A percentile compares a stretch with the other conserved stretches of the same genome.
Evolutionary conservation across 1,140 invertebrate species (phyloP).

Genomic region (Saccostrea glomerata): DNA sequence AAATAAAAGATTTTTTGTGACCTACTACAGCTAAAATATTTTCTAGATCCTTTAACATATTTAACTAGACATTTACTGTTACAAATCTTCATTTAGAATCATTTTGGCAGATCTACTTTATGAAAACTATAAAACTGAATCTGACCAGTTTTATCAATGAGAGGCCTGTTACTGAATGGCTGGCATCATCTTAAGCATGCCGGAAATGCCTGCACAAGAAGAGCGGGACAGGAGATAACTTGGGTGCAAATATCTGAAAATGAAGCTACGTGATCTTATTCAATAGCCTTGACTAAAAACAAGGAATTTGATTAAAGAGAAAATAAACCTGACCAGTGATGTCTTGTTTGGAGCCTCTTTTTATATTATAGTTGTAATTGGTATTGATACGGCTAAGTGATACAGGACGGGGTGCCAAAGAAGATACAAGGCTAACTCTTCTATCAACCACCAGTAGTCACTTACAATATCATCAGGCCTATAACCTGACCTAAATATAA

Average conservation of each 20-base stretch:
- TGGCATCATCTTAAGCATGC: background rate
- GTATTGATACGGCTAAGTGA: background rate
- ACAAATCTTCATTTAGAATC: background rate
- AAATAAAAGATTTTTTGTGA: too few species aligned
- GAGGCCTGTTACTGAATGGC: background rate
- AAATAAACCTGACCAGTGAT: background rate
- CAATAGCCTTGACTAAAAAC: too few species aligned
- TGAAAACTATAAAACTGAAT: background rate
- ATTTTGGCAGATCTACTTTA: background rate
- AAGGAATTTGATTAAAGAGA: background rate
- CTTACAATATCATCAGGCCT: background rate
- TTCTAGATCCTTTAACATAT: too few species aligned
- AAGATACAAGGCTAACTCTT: background rate
- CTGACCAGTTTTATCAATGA: background rate
- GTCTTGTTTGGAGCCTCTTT: background rate
- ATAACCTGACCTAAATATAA: background rate
- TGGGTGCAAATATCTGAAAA: constrained; percentile 10
- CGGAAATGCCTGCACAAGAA: background rate
- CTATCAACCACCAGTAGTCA: background rate
- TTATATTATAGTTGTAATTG: background rate
- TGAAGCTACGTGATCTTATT: background rate
- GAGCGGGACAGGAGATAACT: background rate
- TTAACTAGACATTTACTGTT: background rate
- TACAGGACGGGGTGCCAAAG: background rate
- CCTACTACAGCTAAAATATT: too few species aligned